Evolutionary conservation across 1,140 invertebrate genomes (phyloP), one percentile per base, ranked within the genome.

Genomic region (Drosophila sturtevanti): DNA sequence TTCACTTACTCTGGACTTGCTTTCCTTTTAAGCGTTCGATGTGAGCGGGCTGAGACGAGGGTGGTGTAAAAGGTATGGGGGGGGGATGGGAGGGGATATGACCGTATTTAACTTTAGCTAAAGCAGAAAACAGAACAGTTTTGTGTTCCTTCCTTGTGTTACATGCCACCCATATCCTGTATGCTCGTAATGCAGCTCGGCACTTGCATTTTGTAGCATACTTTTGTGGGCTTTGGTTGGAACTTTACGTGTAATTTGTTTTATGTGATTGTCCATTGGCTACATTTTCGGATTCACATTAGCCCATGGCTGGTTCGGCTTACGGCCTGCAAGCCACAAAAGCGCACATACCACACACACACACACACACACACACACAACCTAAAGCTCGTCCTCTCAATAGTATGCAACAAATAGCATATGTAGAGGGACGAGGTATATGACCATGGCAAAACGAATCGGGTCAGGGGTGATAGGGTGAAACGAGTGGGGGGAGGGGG

Each of bases 181-280:
- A 55, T 18, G 52, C 24, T 56, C 24, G 58, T 48, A 59, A 68
- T 76, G 67, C 61, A 60, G 81, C 35, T 62, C 63, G 77, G 74
- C 72, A 81, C 70, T 82, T 87, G 79, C 75, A 87, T 79, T 86
- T 70, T 80, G 81, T 85, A 84, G 77, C 81, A 62, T 68, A 85
- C 81, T 85, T 84, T 71, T 87, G 82, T 69, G 82, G 81, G 81
- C 81, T 86, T 76, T 76, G 66, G 66, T 71, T 75, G 68, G 61
- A 85, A 85, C 77, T 87, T 87, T 79, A 79, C 75, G 79, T 82
- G 81, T 86, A 86, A 86, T 86, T 86, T 86, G 81, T 87, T 86
- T 86, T 86, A 86, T 86, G 82, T 86, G 81, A 86, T 86, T 87
- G 81, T 82, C 79, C 84, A 86, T 86, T 86, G 81, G 81, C 74